Evolutionary conservation across 2,888 invertebrate species (phyloP), one percentile per base, ranked within the genome.

Genomic region (Atrina japonica): DNA sequence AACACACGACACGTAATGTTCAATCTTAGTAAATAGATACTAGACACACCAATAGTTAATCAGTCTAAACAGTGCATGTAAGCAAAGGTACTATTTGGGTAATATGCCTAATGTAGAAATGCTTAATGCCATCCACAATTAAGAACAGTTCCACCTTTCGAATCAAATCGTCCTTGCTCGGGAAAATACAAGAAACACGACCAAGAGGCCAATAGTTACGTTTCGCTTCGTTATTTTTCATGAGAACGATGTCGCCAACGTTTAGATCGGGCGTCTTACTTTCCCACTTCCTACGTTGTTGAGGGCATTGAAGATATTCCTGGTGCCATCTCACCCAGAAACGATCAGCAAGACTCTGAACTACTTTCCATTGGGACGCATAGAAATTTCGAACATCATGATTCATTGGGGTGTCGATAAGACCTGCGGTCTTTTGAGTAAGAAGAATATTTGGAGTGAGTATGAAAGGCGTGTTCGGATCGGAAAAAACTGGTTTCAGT

Each of bases 291-390:
- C 61, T 25, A 18, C 70, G 58, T 9, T n/a, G 18, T 45, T 75
- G 75, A 18, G 68, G 27, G 30, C 58, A 52, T 9, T 55, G 69
- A 1, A 69, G 50, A 21, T 65, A 69, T 45, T 64, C 65, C 7
- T 40, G 1, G 9, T 41, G 30, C 71, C 68, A 73, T 1, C 55
- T 45, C 3, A 41, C 35, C 73, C 73, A 73, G 40, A 73, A 73
- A 25, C 30, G 49, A 35, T 69, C 65, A 23, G 69, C 52, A 14
- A 76, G 52, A 9, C 43, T n/a, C 50, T 73, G 70, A 14, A 70
- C 73, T 18, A 52, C 21, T 55, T 70, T 70, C 76, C 70, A 73
- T 25, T 73, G 76, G 11, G 65, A 45, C n/a, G 53, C 60, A 18
- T 64, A 60, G 47, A 60, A 5, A 41, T 72, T 41, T 16, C 45